These are phyloP conservation scores for Philotrypesis tridentata DNA, from an alignment of 1,140 invertebrate genomes.

Conservation along the genomic window DNA sequence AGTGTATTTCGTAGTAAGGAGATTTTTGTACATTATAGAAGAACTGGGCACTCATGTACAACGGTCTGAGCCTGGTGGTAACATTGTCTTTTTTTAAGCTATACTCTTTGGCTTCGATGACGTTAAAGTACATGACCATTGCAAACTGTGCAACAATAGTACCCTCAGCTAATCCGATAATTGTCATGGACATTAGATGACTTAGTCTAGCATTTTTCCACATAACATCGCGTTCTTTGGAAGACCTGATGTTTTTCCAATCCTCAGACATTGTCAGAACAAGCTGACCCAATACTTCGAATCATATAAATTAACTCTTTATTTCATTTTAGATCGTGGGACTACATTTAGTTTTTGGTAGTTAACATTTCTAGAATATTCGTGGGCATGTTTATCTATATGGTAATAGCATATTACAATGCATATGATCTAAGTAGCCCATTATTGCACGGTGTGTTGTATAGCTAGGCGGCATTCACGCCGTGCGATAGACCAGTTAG, in stretches of 20 bases:
- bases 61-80: not conserved
- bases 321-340: not conserved
- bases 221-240: slow-evolving; percentile 40
- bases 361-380: too few relatives aligned
- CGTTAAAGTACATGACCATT: not conserved
- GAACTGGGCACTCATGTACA: slow-evolving; percentile 47
- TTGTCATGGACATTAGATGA: slow-evolving; percentile 44
- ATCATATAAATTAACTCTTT: not conserved
- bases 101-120: not conserved
- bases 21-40: slow-evolving; percentile 69
- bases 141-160: slow-evolving; percentile 2
- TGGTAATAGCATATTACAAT: too few relatives aligned
- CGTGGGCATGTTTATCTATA: too few relatives aligned
- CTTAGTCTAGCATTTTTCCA: slow-evolving; percentile 23
- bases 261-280: slow-evolving; percentile 49
- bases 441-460: too few relatives aligned
- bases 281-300: slow-evolving; percentile 49
- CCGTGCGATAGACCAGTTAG: too few relatives aligned
- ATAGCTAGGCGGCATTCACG: too few relatives aligned
- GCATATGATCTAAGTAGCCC: too few relatives aligned
- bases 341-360: not conserved
- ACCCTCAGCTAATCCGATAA: slow-evolving; percentile 22
- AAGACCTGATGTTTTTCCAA: slow-evolving; percentile 12
- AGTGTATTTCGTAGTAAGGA: slow-evolving; percentile 71
- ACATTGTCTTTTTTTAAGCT: not conserved